Evolutionary conservation across 2,888 invertebrate genomes (phyloP).

Genomic region (Metellina segmentata): DNA sequence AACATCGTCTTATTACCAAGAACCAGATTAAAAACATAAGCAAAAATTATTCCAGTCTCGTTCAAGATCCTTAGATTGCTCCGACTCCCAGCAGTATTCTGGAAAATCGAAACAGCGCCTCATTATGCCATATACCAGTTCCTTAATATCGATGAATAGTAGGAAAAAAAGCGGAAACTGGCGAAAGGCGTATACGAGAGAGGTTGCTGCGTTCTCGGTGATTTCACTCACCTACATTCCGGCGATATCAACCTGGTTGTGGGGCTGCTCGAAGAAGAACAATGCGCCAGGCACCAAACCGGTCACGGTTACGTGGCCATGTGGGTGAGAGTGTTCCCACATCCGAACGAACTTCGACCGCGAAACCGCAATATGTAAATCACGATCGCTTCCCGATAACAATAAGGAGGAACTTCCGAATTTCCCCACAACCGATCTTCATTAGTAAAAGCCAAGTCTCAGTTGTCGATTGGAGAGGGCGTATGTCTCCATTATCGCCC

Average conservation of each 20-base stretch:
- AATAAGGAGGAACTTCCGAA: constrained; percentile 12
- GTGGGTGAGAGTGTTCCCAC: constrained; percentile 75
- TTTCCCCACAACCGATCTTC: constrained; percentile 24
- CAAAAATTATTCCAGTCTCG: no score
- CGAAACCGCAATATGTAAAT: constrained; percentile 74
- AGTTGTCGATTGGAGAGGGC: no score
- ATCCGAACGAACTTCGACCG: constrained; percentile 62
- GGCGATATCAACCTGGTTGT: constrained; percentile 30
- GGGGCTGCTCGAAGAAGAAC: constrained; percentile 29
- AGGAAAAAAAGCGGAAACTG: background rate
- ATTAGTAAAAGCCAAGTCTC: no score
- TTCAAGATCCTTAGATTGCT: no score
- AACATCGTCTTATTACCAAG: no score
- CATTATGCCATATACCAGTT: no score
- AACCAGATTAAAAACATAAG: no score
- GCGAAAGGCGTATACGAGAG: background rate
- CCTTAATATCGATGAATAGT: no score
- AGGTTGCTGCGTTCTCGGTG: background rate
- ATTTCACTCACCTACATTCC: constrained; percentile 65
- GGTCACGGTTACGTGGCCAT: constrained; percentile 68
- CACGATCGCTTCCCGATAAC: constrained; percentile 39
- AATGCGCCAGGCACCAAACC: constrained; percentile 22
- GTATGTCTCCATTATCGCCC: no score
- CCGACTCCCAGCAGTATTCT: no score
- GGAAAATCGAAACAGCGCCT: no score